These are phyloP conservation scores for Melanotaenia trifasciata DNA, from an alignment of 2,797 vertebrate species.

Conservation along the genomic window DNA sequence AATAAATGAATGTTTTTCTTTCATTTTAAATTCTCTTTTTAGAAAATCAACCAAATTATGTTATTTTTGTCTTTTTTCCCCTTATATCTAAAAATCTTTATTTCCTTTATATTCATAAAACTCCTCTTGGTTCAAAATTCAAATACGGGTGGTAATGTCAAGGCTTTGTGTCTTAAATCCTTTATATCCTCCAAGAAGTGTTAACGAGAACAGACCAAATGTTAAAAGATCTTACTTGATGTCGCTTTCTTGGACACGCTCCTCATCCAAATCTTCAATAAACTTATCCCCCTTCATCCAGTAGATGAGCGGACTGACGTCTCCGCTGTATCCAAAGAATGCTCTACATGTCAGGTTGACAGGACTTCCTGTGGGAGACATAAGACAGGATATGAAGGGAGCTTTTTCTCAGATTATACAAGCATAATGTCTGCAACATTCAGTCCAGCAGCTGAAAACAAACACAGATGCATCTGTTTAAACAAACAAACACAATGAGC, in stretches of 20 bases:
- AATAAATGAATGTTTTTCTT: neutral
- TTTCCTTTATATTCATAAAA: no score
- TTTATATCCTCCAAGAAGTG: neutral
- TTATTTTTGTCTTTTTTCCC: no score
- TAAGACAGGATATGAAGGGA: slow-evolving; percentile 23
- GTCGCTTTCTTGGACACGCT: slow-evolving; percentile 92
- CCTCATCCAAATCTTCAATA: slow-evolving; percentile 97
- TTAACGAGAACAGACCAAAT: neutral
- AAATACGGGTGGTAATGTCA: neutral
- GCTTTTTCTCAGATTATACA: neutral
- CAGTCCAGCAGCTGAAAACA: neutral
- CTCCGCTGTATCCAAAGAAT: slow-evolving; percentile 96
- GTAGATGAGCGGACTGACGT: slow-evolving; percentile 95
- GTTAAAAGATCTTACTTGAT: slow-evolving; percentile 88
- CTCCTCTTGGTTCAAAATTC: neutral
- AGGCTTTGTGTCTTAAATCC: neutral
- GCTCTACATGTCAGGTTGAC: slow-evolving; percentile 95
- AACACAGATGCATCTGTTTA: neutral
- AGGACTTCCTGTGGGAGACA: slow-evolving; percentile 84
- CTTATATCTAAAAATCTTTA: no score
- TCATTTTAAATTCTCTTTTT: neutral
- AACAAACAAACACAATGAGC: slow-evolving; percentile 1
- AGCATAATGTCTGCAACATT: neutral
- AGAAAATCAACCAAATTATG: neutral
- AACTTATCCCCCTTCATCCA: slow-evolving; percentile 99